Conservation (phyloP, 2,113 vertebrate species). For the Sebastes schlegelii region DNA sequence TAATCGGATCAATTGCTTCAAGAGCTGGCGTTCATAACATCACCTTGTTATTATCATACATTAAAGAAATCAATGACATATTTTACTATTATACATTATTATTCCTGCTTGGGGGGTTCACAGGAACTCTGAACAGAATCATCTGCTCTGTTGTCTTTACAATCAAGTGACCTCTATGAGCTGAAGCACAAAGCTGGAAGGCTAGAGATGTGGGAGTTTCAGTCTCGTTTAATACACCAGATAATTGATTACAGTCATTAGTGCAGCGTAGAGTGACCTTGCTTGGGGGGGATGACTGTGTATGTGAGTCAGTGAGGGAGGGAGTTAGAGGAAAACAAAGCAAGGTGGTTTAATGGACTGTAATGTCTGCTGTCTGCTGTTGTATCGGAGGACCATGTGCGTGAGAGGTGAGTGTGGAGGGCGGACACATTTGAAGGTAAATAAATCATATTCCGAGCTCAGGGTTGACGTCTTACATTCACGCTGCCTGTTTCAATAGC, state of each 20-base stretch:
- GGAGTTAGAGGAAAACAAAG: neutral
- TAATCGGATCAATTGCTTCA: neutral
- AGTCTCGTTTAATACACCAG: conserved; percentile 46
- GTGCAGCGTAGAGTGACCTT: conserved; percentile 64
- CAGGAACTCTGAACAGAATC: conserved; percentile 3
- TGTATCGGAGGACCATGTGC: neutral
- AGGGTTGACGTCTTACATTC: conserved; percentile 58
- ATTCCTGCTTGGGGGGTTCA: neutral
- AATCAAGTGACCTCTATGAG: conserved; percentile 44
- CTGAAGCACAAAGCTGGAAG: conserved; percentile 13
- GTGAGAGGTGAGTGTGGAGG: conserved; percentile 21
- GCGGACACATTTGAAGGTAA: conserved; percentile 41
- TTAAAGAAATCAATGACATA: neutral
- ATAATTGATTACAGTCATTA: conserved; percentile 77
- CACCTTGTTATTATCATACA: neutral
- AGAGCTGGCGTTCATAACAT: neutral
- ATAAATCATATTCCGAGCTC: conserved; percentile 66
- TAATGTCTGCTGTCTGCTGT: neutral
- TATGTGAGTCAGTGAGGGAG: conserved; percentile 28
- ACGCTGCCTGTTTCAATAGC: conserved; percentile 52
- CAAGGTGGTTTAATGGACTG: conserved; percentile 27
- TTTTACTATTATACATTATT: neutral
- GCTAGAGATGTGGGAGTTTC: conserved; percentile 58
- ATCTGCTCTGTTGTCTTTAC: conserved; percentile 27
- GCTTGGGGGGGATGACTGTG: conserved; percentile 14